Percentiles rank a stretch among this genome's conserved stretches.
These are phyloP conservation scores for Drosophila colorata DNA, from an alignment of 2,888 invertebrate species.

Conservation along the genomic window DNA sequence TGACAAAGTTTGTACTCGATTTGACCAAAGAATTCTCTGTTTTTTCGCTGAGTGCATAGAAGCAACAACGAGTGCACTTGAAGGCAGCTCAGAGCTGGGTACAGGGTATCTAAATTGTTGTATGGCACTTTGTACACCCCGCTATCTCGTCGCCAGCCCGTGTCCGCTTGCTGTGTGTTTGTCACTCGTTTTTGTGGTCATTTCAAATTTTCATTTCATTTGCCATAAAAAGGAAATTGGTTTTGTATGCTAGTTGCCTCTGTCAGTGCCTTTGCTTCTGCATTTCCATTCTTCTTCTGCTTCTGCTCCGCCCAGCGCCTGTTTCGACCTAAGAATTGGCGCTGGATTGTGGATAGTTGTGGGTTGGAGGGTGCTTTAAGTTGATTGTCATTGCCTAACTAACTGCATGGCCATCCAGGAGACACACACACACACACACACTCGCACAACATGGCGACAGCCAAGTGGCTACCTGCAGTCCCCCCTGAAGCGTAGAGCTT, in stretches of 20 bases:
- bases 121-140: slow-evolving; percentile 15
- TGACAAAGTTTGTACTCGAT: too few species aligned
- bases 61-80: too few species aligned
- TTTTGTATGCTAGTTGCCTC: slow-evolving; percentile 72
- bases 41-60: too few species aligned
- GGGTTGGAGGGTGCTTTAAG: slow-evolving; percentile 25
- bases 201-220: slow-evolving; percentile 82
- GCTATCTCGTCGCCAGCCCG: background rate
- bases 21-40: too few species aligned
- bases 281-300: slow-evolving; percentile 21
- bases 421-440: slow-evolving; percentile 22
- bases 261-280: slow-evolving; percentile 26
- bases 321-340: slow-evolving; percentile 18
- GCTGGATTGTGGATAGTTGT: background rate
- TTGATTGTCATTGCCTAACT: slow-evolving; percentile 58
- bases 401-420: slow-evolving; percentile 36
- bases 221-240: slow-evolving; percentile 81
- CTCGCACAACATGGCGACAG: slow-evolving; percentile 17
- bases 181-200: slow-evolving; percentile 75
- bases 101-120: slow-evolving; percentile 7
- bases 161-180: slow-evolving; percentile 31
- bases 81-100: background rate
- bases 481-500: slow-evolving; percentile 10
- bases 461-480: slow-evolving; percentile 42
- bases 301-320: background rate